Conservation (phyloP, 1,140 invertebrate genomes). For the Leptopilina boulardi region DNA sequence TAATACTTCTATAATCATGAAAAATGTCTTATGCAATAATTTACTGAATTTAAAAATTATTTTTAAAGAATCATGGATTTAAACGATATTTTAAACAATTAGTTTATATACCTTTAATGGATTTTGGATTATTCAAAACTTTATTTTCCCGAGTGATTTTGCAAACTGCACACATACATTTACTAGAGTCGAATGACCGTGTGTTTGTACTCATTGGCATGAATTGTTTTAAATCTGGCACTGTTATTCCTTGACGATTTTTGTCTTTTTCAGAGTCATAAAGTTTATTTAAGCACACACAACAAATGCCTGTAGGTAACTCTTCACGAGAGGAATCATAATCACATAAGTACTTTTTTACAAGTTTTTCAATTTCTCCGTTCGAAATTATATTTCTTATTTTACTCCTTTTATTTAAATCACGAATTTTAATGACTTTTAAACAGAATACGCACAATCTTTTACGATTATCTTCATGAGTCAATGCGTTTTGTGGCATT, state of each 20-base stretch:
- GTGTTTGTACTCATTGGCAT: background rate
- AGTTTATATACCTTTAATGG: background rate
- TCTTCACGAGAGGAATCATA: background rate
- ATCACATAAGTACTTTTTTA: background rate
- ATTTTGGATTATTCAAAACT: background rate
- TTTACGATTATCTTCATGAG: background rate
- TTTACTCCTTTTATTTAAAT: background rate
- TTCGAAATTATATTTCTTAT: background rate
- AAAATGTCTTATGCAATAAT: background rate
- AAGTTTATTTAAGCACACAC: background rate
- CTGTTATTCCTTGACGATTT: background rate
- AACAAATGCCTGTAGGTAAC: slow-evolving; percentile 1
- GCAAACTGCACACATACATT: background rate
- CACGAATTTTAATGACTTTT: background rate
- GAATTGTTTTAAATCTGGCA: slow-evolving; percentile 8
- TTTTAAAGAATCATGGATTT: background rate
- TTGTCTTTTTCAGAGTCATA: background rate
- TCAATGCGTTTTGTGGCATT: background rate
- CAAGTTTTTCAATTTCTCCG: background rate
- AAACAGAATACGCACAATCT: slow-evolving; percentile 1
- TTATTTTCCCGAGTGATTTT: slow-evolving; percentile 9
- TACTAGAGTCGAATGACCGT: background rate
- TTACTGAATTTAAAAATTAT: background rate
- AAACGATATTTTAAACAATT: background rate
- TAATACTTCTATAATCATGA: background rate